These are phyloP conservation scores for Petaurus breviceps DNA, from an alignment of 2,113 vertebrate species.

Conservation along the genomic window DNA sequence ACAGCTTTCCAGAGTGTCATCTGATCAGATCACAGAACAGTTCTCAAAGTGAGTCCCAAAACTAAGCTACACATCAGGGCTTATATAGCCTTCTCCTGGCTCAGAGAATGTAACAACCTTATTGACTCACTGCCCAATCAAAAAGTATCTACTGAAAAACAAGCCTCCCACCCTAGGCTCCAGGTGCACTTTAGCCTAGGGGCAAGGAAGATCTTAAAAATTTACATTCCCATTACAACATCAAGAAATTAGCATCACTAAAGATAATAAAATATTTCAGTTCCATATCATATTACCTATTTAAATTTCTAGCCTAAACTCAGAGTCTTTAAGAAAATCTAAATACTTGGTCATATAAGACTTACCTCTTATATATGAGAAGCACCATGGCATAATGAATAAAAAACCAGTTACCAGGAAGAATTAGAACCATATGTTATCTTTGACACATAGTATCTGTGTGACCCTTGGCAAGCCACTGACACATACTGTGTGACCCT, in stretches of 20 bases:
- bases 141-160: no score
- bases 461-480: background rate
- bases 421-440: background rate
- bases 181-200: no score
- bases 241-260: background rate
- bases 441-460: background rate
- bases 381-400: background rate
- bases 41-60: no score
- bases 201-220: no score
- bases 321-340: background rate
- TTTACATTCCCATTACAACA: no score
- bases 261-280: background rate
- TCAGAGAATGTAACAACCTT: no score
- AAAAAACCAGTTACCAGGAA: background rate
- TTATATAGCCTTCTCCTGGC: no score
- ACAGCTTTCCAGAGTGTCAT: no score
- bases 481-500: background rate
- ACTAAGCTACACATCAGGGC: no score
- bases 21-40: no score
- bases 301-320: background rate
- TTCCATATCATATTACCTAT: constrained; percentile 16
- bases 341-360: background rate
- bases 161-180: no score
- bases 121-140: no score
- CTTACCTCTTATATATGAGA: background rate